phyloP scores from a whole-genome alignment of 2,888 invertebrate species.

The Oligia latruncula region DNA sequence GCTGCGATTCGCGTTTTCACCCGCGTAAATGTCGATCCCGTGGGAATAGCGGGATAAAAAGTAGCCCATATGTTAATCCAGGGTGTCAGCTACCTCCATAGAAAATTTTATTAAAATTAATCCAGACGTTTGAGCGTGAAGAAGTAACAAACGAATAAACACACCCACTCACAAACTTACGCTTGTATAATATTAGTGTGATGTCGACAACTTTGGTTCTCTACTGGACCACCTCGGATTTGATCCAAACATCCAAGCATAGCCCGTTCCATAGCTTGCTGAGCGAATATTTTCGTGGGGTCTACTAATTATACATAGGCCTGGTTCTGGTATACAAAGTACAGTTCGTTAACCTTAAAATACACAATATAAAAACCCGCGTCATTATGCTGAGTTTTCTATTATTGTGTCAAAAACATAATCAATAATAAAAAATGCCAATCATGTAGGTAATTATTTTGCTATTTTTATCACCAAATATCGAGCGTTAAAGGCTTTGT shows the following conservation, averaged over 20 bases:
- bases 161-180: too few species aligned
- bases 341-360: not conserved
- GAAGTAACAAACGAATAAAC: too few species aligned
- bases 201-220: not conserved
- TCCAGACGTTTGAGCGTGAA: too few species aligned
- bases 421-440: slow-evolving; percentile 4
- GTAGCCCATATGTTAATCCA: too few species aligned
- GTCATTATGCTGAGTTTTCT: not conserved
- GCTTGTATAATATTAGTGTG: too few species aligned
- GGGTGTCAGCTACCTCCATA: too few species aligned
- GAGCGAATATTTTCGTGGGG: not conserved
- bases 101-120: too few species aligned
- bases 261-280: not conserved
- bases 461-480: slow-evolving; percentile 10
- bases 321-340: not conserved
- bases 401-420: not conserved
- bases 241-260: not conserved
- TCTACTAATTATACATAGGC: not conserved
- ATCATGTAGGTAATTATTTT: not conserved
- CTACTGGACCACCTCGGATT: not conserved
- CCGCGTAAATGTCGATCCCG: too few species aligned
- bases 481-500: not conserved
- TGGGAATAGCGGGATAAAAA: too few species aligned
- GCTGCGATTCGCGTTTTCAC: too few species aligned
- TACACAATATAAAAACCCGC: not conserved